These are phyloP conservation scores for Ridgeia piscesae DNA, from an alignment of 1,140 invertebrate species.

Conservation along the genomic window DNA sequence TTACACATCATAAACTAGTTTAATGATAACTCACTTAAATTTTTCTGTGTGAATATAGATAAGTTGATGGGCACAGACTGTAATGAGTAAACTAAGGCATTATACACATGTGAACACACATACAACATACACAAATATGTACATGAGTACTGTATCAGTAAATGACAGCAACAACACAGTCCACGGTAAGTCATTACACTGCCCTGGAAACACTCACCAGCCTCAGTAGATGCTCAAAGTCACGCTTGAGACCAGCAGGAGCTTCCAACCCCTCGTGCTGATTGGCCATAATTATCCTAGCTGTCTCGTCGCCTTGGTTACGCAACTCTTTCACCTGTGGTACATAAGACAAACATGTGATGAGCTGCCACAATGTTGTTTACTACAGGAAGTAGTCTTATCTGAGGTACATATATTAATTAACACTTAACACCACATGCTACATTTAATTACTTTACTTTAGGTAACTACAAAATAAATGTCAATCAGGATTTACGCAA, in stretches of 20 bases:
- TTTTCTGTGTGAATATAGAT: too few species aligned
- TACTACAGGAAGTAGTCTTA: background rate
- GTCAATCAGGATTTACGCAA: too few species aligned
- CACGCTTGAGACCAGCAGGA: conserved; percentile 72
- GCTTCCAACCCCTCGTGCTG: conserved; percentile 76
- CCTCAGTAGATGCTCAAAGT: conserved; percentile 81
- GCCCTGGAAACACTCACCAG: conserved; percentile 54
- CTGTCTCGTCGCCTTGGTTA: conserved; percentile 84
- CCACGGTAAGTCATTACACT: background rate
- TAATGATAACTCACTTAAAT: too few species aligned
- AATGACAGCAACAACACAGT: background rate
- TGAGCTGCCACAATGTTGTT: background rate
- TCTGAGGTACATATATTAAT: background rate
- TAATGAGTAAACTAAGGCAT: too few species aligned
- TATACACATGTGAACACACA: background rate
- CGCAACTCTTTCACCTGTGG: conserved; percentile 72
- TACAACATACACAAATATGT: background rate
- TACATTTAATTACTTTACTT: background rate
- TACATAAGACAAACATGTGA: background rate
- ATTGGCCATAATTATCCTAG: conserved; percentile 78
- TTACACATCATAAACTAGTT: too few species aligned
- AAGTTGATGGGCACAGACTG: too few species aligned
- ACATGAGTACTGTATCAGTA: background rate
- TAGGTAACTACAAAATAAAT: too few species aligned
- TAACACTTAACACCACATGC: background rate